Percentiles rank a stretch among this genome's conserved stretches.
phyloP scores from a whole-genome alignment of 2,113 vertebrate species.

The Sinosuthora webbiana region DNA sequence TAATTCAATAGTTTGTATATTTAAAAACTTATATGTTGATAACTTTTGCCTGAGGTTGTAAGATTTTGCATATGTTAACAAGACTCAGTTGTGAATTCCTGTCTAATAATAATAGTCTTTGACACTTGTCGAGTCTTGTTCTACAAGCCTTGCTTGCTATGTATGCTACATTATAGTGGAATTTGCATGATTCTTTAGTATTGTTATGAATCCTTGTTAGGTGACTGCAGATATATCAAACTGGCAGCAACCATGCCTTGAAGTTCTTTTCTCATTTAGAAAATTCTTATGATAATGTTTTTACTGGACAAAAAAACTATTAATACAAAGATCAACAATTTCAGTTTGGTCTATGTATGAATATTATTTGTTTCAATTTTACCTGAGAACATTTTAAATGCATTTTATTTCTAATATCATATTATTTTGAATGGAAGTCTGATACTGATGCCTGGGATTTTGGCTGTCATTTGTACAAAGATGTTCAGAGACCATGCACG shows the following conservation, averaged over 20 bases:
- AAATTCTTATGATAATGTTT: not conserved
- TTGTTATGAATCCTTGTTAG: not conserved
- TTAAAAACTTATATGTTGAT: not conserved
- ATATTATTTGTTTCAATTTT: not conserved
- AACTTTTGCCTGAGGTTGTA: not conserved
- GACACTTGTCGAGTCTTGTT: not conserved
- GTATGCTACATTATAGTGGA: not conserved
- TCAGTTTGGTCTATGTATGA: not conserved
- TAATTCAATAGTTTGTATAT: not conserved
- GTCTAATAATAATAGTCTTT: not conserved
- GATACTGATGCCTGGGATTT: not conserved
- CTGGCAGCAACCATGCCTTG: not conserved
- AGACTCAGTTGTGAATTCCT: not conserved
- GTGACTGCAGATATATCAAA: not conserved
- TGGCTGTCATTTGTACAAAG: not conserved
- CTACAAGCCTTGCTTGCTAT: not conserved
- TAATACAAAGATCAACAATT: not conserved
- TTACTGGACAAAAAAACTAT: not conserved
- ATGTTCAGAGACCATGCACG: not conserved
- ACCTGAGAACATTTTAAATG: not conserved
- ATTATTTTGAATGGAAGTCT: not conserved
- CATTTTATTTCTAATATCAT: not conserved
- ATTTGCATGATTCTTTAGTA: not conserved
- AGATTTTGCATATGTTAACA: conserved; percentile 24
- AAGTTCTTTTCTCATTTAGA: not conserved